Percentiles rank a stretch among this genome's conserved stretches.
Conservation (phyloP, 2,888 invertebrate species). For the Doris montereyensis region DNA sequence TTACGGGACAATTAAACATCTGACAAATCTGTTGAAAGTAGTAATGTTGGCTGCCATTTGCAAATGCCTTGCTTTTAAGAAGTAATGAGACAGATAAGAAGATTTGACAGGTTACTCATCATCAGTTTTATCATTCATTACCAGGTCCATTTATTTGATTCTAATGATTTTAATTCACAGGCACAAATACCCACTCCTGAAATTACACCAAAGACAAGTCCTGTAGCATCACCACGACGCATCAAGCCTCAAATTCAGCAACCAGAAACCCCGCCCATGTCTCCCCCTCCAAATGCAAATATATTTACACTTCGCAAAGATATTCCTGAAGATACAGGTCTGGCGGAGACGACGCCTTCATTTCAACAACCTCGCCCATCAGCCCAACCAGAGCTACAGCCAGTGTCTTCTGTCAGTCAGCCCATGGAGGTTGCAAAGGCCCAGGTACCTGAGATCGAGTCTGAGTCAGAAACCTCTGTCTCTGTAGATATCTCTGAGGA, state of each 20-base stretch:
- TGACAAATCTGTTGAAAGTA: too few relatives aligned
- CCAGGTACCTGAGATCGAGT: constrained; percentile 46
- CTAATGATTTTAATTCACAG: too few relatives aligned
- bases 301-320: constrained; percentile 32
- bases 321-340: not conserved
- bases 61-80: too few relatives aligned
- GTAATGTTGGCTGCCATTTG: too few relatives aligned
- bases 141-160: too few relatives aligned
- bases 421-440: not conserved
- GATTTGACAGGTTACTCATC: too few relatives aligned
- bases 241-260: constrained; percentile 3
- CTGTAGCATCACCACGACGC: constrained; percentile 31
- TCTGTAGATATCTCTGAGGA: constrained; percentile 62
- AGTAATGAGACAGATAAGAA: too few relatives aligned
- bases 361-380: too few relatives aligned
- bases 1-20: too few relatives aligned
- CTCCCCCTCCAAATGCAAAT: constrained; percentile 37
- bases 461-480: constrained; percentile 59
- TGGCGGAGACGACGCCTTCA: not conserved
- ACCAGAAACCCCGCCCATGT: constrained; percentile 40
- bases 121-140: too few relatives aligned
- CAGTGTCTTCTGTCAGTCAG: not conserved
- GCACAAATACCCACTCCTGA: constrained; percentile 41
- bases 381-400: not conserved
- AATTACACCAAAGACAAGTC: constrained; percentile 43